Evolutionary conservation across 2,797 vertebrate species (phyloP).

Genomic region (Catostomus latipinnis): DNA sequence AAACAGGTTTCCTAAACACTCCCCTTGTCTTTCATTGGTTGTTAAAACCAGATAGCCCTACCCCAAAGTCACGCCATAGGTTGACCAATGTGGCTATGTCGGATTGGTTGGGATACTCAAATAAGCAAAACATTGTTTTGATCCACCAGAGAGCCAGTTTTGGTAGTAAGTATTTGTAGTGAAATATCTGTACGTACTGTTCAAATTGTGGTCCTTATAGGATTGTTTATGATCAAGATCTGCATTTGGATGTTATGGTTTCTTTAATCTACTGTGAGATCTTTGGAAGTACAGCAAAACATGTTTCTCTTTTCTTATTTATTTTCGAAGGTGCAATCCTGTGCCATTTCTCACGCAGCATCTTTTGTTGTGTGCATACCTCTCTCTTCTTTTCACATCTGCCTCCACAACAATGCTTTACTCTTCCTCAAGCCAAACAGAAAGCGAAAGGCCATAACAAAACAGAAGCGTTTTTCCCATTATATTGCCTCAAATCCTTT

Average conservation of each 20-base stretch:
- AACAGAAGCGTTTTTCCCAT: constrained; percentile 69
- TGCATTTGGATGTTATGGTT: background rate
- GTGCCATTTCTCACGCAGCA: constrained; percentile 67
- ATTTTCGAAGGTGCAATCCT: constrained; percentile 58
- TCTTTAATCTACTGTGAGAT: background rate
- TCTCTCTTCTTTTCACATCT: constrained; percentile 68
- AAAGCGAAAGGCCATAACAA: constrained; percentile 69
- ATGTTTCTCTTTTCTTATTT: constrained; percentile 9
- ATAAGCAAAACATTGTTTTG: too few species aligned
- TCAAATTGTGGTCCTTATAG: too few species aligned
- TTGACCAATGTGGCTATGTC: too few species aligned
- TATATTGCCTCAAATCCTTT: constrained; percentile 72
- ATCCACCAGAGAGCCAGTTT: too few species aligned
- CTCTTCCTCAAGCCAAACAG: constrained; percentile 66
- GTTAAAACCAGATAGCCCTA: too few species aligned
- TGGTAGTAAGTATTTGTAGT: too few species aligned
- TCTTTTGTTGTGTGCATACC: constrained; percentile 69
- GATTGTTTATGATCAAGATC: background rate
- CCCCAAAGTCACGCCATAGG: too few species aligned
- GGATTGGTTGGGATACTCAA: too few species aligned
- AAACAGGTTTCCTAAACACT: too few species aligned
- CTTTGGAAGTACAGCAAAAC: constrained; percentile 18
- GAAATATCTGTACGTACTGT: too few species aligned
- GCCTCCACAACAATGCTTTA: constrained; percentile 70
- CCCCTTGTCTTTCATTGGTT: too few species aligned